These are phyloP conservation scores for Pteronura brasiliensis DNA, from an alignment of 2,113 vertebrate genomes.

Conservation along the genomic window DNA sequence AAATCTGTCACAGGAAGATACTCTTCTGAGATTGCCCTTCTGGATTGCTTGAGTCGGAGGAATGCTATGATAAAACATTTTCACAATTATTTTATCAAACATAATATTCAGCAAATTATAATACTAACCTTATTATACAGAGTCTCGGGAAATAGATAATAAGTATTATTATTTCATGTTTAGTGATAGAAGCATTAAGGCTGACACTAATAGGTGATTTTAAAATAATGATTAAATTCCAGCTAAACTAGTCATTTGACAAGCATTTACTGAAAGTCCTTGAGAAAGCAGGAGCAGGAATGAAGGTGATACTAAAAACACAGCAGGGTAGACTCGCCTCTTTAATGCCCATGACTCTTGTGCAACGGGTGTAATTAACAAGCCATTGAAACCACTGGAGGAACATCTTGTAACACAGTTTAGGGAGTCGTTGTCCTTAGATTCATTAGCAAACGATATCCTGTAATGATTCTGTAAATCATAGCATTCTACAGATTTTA, in stretches of 20 bases:
- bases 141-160: constrained; percentile 41
- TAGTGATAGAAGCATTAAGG: constrained; percentile 28
- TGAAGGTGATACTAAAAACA: not conserved
- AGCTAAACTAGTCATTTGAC: constrained; percentile 21
- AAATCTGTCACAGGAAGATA: not conserved
- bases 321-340: constrained; percentile 7
- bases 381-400: constrained; percentile 15
- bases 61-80: constrained; percentile 19
- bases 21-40: not conserved
- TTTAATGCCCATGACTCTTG: not conserved
- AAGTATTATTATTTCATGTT: constrained; percentile 39
- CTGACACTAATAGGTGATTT: not conserved
- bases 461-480: not conserved
- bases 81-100: constrained; percentile 37
- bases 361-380: constrained; percentile 24
- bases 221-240: constrained; percentile 36
- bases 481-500: not conserved
- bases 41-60: not conserved
- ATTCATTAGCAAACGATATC: constrained; percentile 9
- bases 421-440: constrained; percentile 43
- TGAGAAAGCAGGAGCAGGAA: not conserved
- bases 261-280: constrained; percentile 30
- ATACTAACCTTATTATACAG: not conserved
- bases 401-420: not conserved
- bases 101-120: constrained; percentile 12